phyloP scores from a whole-genome alignment of 1,140 invertebrate species.

The Drosophila ercepeae region DNA sequence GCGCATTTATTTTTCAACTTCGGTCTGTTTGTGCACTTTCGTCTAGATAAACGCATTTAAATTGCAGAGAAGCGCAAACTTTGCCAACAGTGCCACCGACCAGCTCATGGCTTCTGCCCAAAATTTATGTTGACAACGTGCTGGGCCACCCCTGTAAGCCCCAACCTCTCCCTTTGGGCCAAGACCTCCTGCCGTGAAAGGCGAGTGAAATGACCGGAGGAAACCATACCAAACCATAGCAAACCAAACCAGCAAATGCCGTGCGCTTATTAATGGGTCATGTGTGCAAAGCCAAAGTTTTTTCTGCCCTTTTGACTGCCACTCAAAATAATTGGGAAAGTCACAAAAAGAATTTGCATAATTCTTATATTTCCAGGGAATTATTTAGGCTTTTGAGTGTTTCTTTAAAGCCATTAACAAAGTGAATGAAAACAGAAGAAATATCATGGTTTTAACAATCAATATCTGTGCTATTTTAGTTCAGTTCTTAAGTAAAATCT shows the following conservation, averaged over 20 bases:
- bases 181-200: constrained; percentile 17
- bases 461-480: not conserved
- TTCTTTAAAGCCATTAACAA: not conserved
- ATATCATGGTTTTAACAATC: not conserved
- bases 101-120: constrained; percentile 33
- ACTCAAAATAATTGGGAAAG: not conserved
- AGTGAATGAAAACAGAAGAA: too few species aligned
- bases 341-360: not conserved
- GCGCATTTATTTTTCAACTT: constrained; percentile 26
- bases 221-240: not conserved
- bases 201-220: constrained; percentile 50
- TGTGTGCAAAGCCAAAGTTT: constrained; percentile 61
- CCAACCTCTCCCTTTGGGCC: not conserved
- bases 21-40: constrained; percentile 45
- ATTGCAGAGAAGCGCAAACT: constrained; percentile 65
- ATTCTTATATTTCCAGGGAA: not conserved
- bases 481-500: not conserved
- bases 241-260: constrained; percentile 40
- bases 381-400: not conserved
- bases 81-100: constrained; percentile 46
- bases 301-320: constrained; percentile 3
- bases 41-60: constrained; percentile 74
- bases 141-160: constrained; percentile 50
- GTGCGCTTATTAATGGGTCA: constrained; percentile 76
- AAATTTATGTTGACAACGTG: constrained; percentile 79